Evolutionary conservation across 1,140 invertebrate species (phyloP), one percentile per base, ranked within the genome.

Genomic region (Drosophila lacteicornis): DNA sequence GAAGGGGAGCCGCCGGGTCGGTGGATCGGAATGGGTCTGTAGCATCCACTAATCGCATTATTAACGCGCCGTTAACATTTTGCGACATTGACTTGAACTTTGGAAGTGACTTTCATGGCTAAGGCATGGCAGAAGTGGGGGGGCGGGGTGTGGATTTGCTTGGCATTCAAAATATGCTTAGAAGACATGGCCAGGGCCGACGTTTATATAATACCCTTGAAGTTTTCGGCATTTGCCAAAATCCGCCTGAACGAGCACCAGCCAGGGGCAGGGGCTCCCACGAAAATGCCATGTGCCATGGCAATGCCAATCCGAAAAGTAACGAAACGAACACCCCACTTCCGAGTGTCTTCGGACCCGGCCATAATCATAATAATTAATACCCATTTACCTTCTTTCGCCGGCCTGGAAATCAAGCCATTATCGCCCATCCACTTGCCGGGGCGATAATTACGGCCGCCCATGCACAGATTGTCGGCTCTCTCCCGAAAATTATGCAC

Each of bases 61-160:
- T 85, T 85, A 85, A 85, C 82, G 82, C 82, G 81, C 82, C 79
- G 79, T 85, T 86, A 86, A 86, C 75, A 86, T 85, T 83, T 84
- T 84, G 81, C 81, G 81, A 84, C 81, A 84, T 84, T 84, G 81
- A 86, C 82, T 85, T 86, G 65, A 86, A 86, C 75, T 79, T 85
- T 86, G 66, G 61, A 86, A 86, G 79, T 84, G 82, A 66, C 68
- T 73, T 66, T 66, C 74, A 62, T 51, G 74, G 60, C 51, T 61
- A 49, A 63, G 19, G 49, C 45, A 62, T 33, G 30, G 19, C 40
- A 4, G 53, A 22, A 22, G 11, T 13, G 51, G 70, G 1, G 53
- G 12, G 60, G 30, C 22, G 36, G 2, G 43, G 27, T 43, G 65
- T 33, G 63, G 65, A 78, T 60, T 76, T 70, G 56, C 45, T 45